Base-by-base conservation (phyloP, 2,797 vertebrate species). In the Remorina albescens region DNA sequence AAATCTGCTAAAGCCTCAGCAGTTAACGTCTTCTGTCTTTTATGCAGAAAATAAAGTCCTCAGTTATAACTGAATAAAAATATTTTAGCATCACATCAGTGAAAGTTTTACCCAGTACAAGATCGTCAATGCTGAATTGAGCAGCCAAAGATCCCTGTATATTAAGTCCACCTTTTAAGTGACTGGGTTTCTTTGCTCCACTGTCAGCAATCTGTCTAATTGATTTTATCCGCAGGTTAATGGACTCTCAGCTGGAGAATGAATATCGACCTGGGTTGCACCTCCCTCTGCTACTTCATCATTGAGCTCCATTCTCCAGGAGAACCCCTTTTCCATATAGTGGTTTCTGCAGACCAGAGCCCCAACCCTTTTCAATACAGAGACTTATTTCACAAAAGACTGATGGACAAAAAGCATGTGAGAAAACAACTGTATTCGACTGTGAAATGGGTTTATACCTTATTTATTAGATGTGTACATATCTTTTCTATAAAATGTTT, bases 391-490 rank as follows among this genome's bases (percentile, higher is more conserved):
- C 83, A 82, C 77, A 76, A 89, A 76, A 86, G 90, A 91, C 88
- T 84, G 76, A 91, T 66, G 84, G 81, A 92, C 90, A 86, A 74
- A 88, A 84, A 90, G 91, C 81, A 86, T 80, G 90, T 86, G 88
- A 85, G 88, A 88, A 93, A 91, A 95, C 71, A 82, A 83, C 90
- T 92, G 94, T 93, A 93, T 93, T 94, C 94, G 90, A 91, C 93
- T 71, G 85, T 94, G 89, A 58, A 2, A 78, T 74, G 76, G 82
- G 74, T 79, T 78, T 25, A 21, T 65, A 82, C 78, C 76, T 76
- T 90, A 95, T 96, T 95, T 96, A 95, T 94, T 95, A 90, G 78
- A 93, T 92, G 90, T 92, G 94, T 93, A 95, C 88, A 94, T 91
- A 89, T 92, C 90, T 91, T 94, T 90, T 93, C 71, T 93, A 93